phyloP scores from a whole-genome alignment of 2,797 vertebrate genomes.

The Anabas testudineus region DNA sequence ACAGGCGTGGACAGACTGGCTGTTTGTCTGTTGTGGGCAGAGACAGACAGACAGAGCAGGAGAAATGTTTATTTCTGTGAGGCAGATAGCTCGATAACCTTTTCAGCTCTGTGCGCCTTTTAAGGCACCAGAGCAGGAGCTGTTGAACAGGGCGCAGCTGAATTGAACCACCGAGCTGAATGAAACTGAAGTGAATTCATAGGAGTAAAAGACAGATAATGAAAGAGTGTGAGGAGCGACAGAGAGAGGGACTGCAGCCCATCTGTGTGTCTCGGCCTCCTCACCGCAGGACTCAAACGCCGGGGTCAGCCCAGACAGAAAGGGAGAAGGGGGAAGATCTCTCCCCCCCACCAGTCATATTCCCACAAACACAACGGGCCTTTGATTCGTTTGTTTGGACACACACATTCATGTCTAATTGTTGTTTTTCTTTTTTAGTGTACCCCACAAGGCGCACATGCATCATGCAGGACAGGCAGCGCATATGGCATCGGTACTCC shows the following conservation, averaged over 20 bases:
- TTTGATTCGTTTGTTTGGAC: constrained; percentile 95
- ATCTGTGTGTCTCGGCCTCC: constrained; percentile 88
- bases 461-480: constrained; percentile 64
- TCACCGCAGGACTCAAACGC: constrained; percentile 85
- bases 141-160: not conserved
- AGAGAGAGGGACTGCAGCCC: constrained; percentile 84
- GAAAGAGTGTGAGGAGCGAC: constrained; percentile 68
- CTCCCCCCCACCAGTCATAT: constrained; percentile 83
- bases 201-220: constrained; percentile 56
- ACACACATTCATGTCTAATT: constrained; percentile 95
- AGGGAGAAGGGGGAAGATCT: constrained; percentile 50
- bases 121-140: not conserved
- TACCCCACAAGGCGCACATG: constrained; percentile 80
- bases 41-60: constrained; percentile 3
- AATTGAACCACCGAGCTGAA: constrained; percentile 37
- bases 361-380: constrained; percentile 85
- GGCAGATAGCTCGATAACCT: constrained; percentile 23
- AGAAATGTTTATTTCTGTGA: constrained; percentile 19
- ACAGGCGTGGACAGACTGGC: constrained; percentile 43
- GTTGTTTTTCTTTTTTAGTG: constrained; percentile 90
- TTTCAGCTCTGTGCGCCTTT: not conserved
- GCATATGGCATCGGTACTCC: constrained; percentile 66
- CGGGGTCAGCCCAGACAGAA: constrained; percentile 76
- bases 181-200: constrained; percentile 28
- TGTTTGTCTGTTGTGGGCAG: constrained; percentile 52